A percentile compares a stretch with the other conserved stretches of the same genome.
Conservation (phyloP, 2,888 invertebrate genomes). For the Girardia tigrina region DNA sequence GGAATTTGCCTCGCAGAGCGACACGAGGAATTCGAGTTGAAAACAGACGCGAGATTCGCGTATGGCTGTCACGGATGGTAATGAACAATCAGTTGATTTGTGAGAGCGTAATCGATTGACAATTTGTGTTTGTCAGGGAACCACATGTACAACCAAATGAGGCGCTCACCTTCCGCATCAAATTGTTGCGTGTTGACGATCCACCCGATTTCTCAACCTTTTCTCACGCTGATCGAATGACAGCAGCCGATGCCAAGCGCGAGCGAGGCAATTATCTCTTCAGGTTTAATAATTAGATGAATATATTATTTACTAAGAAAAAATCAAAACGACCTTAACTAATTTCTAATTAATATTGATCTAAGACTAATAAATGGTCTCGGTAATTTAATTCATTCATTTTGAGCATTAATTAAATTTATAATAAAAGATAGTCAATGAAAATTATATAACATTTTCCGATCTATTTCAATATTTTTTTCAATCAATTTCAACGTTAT, state of each 20-base stretch:
- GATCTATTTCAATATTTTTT: too few relatives aligned
- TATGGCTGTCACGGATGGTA: slow-evolving; percentile 28
- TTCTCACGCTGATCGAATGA: background rate
- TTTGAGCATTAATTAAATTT: background rate
- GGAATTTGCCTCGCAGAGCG: slow-evolving; percentile 17
- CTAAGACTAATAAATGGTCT: too few relatives aligned
- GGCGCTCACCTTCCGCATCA: background rate
- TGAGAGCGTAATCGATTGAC: background rate
- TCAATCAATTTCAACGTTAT: too few relatives aligned
- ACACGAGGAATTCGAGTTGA: slow-evolving; percentile 28
- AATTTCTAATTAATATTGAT: too few relatives aligned
- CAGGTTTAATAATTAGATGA: background rate
- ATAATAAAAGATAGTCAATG: background rate
- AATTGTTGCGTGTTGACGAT: background rate
- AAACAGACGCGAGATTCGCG: slow-evolving; percentile 20
- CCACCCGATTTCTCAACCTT: background rate
- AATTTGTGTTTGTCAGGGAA: too few relatives aligned
- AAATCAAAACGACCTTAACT: background rate
- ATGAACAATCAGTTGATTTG: background rate
- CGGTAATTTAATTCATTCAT: too few relatives aligned
- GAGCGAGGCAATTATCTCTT: slow-evolving; percentile 12
- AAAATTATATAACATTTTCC: too few relatives aligned
- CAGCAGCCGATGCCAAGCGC: background rate
- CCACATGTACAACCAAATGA: slow-evolving; percentile 21
- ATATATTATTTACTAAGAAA: background rate